Base-by-base conservation (phyloP, 2,888 invertebrate genomes). In the Tridacna gigas region DNA sequence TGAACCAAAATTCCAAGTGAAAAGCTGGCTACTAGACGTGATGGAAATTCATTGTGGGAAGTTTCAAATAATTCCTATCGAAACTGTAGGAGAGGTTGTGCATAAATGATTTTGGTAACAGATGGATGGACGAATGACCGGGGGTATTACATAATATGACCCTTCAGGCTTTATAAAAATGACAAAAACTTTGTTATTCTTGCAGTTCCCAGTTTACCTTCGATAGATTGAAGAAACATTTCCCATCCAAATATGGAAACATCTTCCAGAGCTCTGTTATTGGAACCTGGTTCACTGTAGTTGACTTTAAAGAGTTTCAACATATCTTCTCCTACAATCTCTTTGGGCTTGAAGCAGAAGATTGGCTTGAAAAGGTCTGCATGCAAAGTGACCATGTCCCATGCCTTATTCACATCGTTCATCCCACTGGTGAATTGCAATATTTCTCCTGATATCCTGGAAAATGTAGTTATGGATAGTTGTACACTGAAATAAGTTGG, bases 381-480 rank as follows among this genome's bases (percentile, higher is more conserved):
- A 74, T 79, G 74, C n/a, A 66, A 12, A n/a, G 60, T 67, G 67
- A 79, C 45, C 26, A 74, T 74, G 12, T 74, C 74, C 79, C 74
- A 79, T 20, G 79, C 79, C 60, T 67, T 66, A 45, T 74, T 79
- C 11, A 79, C 79, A 79, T 79, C 79, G 63, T 79, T 79, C 74
- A 79, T 66, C 37, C 79, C 79, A 79, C 67, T 66, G 18, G 47
- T 79, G 67, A 79, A 79, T 45, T 79, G 79, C 11, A 66, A 79
- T 22, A 79, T 79, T 80, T 80, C 80, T n/a, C 69, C 80, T 47
- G 80, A 75, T 69, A 76, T 80, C 61, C 76, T 80, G 26, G 26
- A 77, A 65, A 65, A 65, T 22, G 22, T 15, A 37, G 37, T 37
- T 37, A 65, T 22, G 15, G 56, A 20, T 9, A 56, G 56, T 20